A percentile compares a stretch with the other conserved stretches of the same genome.
phyloP scores from a whole-genome alignment of 2,888 invertebrate genomes.

The Cryptus armator region DNA sequence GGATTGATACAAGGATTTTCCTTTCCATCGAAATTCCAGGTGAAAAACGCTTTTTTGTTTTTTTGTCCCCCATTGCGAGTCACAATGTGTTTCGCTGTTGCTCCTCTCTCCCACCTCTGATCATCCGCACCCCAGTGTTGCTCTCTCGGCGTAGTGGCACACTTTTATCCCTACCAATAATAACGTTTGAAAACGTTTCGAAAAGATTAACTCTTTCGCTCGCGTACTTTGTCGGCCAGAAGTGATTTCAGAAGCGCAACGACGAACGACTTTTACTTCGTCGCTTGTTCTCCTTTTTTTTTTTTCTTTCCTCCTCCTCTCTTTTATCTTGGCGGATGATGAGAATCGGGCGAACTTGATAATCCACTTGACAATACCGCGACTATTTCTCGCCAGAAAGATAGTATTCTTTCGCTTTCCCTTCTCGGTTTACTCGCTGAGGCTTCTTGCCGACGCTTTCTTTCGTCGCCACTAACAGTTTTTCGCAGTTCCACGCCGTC shows the following conservation, averaged over 20 bases:
- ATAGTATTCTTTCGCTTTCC: slow-evolving; percentile 33
- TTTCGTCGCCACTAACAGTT: slow-evolving; percentile 46
- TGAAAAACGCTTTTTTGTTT: slow-evolving; percentile 27
- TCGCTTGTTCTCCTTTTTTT: not conserved
- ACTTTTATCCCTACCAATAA: slow-evolving; percentile 30
- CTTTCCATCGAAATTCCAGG: slow-evolving; percentile 40
- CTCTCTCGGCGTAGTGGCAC: not conserved
- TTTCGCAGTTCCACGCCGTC: slow-evolving; percentile 32
- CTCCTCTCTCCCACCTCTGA: not conserved
- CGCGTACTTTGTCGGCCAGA: slow-evolving; percentile 13
- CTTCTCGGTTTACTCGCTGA: slow-evolving; percentile 11
- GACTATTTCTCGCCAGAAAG: slow-evolving; percentile 17
- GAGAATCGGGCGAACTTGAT: slow-evolving; percentile 46
- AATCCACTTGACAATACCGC: slow-evolving; percentile 59
- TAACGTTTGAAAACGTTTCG: slow-evolving; percentile 13
- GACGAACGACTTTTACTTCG: slow-evolving; percentile 17
- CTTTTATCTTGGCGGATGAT: slow-evolving; percentile 12
- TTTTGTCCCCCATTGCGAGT: not conserved
- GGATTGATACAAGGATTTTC: slow-evolving; percentile 50
- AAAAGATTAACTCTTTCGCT: slow-evolving; percentile 29
- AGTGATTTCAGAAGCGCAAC: slow-evolving; percentile 13
- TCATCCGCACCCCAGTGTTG: not conserved
- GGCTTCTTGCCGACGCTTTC: slow-evolving; percentile 20
- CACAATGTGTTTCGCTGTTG: not conserved
- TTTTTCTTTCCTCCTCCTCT: not conserved